Base-by-base conservation (phyloP, 2,888 invertebrate species). In the Ptychoptera albimana region DNA sequence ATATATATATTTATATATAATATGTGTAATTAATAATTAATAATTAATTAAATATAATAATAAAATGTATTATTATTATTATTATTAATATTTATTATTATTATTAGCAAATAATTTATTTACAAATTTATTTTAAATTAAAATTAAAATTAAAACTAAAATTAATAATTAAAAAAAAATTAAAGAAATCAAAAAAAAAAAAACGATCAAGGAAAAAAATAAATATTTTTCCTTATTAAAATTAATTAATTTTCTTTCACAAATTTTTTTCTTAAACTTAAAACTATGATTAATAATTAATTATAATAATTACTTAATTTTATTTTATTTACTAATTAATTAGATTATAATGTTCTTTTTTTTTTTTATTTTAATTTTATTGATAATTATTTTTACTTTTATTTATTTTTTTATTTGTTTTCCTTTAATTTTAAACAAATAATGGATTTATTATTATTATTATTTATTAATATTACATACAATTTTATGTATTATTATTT, bases 331-430 rank as follows among this genome's bases (percentile, higher is more conserved):
- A 30, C 13, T 30, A 40, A 31, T 38, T 40, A 40, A 40, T 31
- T 40, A 40, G 14, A 31, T 40, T 40, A 37, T 37, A 43, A 37
- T 37, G 15, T 37, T 43, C 29, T 43, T 37, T 37, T 37, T 37
- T 30, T 29, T 36, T 36, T 23, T 23, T 5, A 7, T 23, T 23
- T 23, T 23, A n/a, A n/a, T n/a, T n/a, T n/a, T n/a, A n/a, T n/a
- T n/a, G n/a, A n/a, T n/a, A n/a, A n/a, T n/a, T n/a, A n/a, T n/a
- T n/a, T n/a, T n/a, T n/a, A n/a, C n/a, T n/a, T n/a, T n/a, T n/a
- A n/a, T 23, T 23, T 23, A 3, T 23, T 23, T 23, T 23, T 23
- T 23, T 23, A 5, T 30, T 42, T 42, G 23, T 23, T 41, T 15
- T 30, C 35, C 23, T 31, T 42, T 37, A 42, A 37, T 12, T 42